Conservation (phyloP, 2,888 invertebrate genomes). For the Horisme vitalbata region DNA sequence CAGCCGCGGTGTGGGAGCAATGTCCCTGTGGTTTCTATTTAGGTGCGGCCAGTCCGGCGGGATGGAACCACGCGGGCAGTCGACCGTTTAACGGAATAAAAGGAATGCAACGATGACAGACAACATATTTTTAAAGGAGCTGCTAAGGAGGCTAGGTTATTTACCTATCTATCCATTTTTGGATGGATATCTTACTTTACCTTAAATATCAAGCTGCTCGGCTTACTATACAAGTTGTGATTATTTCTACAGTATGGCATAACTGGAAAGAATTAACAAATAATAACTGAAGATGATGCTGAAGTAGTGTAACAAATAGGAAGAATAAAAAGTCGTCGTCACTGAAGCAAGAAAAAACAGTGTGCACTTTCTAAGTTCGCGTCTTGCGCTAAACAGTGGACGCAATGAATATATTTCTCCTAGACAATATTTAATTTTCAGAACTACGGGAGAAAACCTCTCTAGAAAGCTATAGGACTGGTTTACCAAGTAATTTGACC, state of each 20-base stretch:
- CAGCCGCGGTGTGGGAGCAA: constrained; percentile 73
- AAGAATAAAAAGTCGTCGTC: constrained; percentile 5
- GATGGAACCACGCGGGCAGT: constrained; percentile 73
- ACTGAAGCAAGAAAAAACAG: constrained; percentile 23
- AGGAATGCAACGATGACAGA: constrained; percentile 63
- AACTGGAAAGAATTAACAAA: too few species aligned
- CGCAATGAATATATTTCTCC: constrained; percentile 36
- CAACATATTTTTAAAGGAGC: background rate
- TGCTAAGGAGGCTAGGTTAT: too few species aligned
- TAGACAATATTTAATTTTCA: constrained; percentile 38
- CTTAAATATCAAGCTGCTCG: too few species aligned
- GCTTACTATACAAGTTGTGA: too few species aligned
- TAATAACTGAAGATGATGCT: too few species aligned
- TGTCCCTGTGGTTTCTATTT: constrained; percentile 82
- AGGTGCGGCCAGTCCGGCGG: constrained; percentile 78
- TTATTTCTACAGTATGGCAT: too few species aligned
- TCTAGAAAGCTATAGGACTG: constrained; percentile 41
- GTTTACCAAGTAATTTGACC: constrained; percentile 26
- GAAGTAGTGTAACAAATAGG: too few species aligned
- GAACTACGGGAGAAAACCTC: constrained; percentile 31
- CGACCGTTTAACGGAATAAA: constrained; percentile 69
- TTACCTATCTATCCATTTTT: too few species aligned
- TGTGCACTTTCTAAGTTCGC: constrained; percentile 43
- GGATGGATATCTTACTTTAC: too few species aligned
- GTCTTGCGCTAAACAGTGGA: constrained; percentile 19